Evolutionary conservation across 1,140 invertebrate species (phyloP), one percentile per base, ranked within the genome.

Genomic region (Drosophila nasuta): DNA sequence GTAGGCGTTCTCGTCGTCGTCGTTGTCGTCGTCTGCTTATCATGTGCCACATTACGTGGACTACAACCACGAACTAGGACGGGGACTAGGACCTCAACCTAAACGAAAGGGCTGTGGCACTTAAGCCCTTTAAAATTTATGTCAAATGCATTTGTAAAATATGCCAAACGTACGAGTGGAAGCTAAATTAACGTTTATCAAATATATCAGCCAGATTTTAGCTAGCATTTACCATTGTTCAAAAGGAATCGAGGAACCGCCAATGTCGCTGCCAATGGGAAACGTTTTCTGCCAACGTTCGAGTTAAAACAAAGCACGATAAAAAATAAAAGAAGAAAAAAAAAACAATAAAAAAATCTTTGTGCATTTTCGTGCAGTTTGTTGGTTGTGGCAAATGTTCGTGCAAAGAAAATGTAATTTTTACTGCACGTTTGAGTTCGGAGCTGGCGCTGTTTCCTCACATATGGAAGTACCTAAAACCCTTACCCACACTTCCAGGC

Each of bases 101-200:
- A 13, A 52, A 13, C 3, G 46, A n/a, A 41, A 41, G 49, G 38
- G 45, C 56, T 78, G 68, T 20, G 73, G 66, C 73, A 75, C 73
- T 78, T 81, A 88, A 89, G 80, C 77, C 80, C 70, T 83, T 88
- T 87, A 83, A 88, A 88, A 88, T 88, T 88, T 88, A 88, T 89
- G 80, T 88, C 83, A 88, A 89, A 88, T 88, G 80, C 83, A 88
- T 88, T 88, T 88, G 85, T 88, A 88, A 88, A 88, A 88, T 89
- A 88, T 79, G 74, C 80, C 80, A 88, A 88, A 83, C 77, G 81
- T 89, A 88, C 83, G 85, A 89, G 85, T 81, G 17, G 17, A 20
- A 20, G 2, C 1, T 20, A 20, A 20, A 20, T 20, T 20, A 20
- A 20, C 17, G 17, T 20, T 20, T 20, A 20, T 20, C 30, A 33